Evolutionary conservation across 2,888 invertebrate genomes (phyloP).

Genomic region (Silvanus unidentatus): DNA sequence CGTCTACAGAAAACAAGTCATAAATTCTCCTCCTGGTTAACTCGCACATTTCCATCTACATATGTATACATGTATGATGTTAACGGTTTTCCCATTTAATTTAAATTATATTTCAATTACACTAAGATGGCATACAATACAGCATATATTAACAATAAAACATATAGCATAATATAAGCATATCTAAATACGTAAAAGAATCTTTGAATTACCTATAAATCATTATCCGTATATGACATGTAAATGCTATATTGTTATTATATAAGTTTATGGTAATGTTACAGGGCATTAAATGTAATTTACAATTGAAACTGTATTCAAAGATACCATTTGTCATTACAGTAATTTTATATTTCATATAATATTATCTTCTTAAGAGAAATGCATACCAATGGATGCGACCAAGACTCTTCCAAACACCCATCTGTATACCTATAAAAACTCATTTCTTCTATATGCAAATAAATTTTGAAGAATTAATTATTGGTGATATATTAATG

Average conservation of each 20-base stretch:
- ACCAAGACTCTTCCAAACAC: neutral
- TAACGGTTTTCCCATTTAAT: too few species aligned
- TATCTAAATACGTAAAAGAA: slow-evolving; percentile 11
- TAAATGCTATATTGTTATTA: slow-evolving; percentile 37
- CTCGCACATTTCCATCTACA: too few species aligned
- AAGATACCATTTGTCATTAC: slow-evolving; percentile 32
- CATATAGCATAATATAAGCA: neutral
- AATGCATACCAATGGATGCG: neutral
- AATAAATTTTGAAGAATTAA: too few species aligned
- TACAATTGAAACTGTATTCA: slow-evolving; percentile 32
- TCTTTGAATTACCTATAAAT: slow-evolving; percentile 31
- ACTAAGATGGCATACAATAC: too few species aligned
- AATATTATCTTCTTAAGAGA: too few species aligned
- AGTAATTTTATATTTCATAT: slow-evolving; percentile 14
- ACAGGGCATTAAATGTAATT: slow-evolving; percentile 27
- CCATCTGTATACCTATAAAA: neutral
- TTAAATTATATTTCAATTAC: slow-evolving; percentile 2
- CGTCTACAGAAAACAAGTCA: too few species aligned
- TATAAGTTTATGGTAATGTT: slow-evolving; percentile 35
- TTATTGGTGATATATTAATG: too few species aligned
- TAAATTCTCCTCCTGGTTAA: too few species aligned
- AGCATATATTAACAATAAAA: neutral
- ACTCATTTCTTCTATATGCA: too few species aligned
- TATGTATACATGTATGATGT: too few species aligned
- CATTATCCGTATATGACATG: slow-evolving; percentile 31